These are phyloP conservation scores for Villa cingulata DNA, from an alignment of 2,888 invertebrate genomes.

Conservation along the genomic window DNA sequence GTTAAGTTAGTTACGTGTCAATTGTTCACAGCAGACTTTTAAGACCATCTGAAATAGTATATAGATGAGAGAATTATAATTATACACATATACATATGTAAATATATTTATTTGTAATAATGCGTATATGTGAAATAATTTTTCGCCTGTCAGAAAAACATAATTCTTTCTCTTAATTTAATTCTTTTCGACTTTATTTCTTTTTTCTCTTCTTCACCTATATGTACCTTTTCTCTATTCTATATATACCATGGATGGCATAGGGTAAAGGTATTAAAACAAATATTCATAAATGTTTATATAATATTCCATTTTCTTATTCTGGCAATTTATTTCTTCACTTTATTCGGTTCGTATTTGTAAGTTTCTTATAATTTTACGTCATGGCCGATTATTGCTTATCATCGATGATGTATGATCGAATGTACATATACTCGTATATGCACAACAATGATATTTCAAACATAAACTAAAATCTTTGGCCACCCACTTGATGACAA, in stretches of 20 bases:
- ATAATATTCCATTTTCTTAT: neutral
- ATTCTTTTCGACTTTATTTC: too few species aligned
- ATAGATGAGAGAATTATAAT: too few species aligned
- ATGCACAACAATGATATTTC: neutral
- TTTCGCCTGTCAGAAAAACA: too few species aligned
- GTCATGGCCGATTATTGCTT: neutral
- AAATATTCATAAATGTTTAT: neutral
- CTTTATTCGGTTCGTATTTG: too few species aligned
- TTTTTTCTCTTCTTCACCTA: too few species aligned
- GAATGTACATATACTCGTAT: neutral
- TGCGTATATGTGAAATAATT: too few species aligned
- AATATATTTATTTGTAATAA: too few species aligned
- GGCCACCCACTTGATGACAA: conserved; percentile 16
- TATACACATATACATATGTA: too few species aligned
- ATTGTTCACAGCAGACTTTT: neutral
- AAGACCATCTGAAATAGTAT: too few species aligned
- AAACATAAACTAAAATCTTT: neutral
- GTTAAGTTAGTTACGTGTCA: neutral
- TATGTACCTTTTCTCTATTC: too few species aligned
- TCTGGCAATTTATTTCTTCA: neutral
- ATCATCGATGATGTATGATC: neutral
- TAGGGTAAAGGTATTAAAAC: neutral
- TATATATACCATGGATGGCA: too few species aligned
- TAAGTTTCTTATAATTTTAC: neutral
- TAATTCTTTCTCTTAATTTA: too few species aligned